Evolutionary conservation across 1,140 invertebrate genomes (phyloP), one percentile per base, ranked within the genome.

Genomic region (Notospermus geniculatus): DNA sequence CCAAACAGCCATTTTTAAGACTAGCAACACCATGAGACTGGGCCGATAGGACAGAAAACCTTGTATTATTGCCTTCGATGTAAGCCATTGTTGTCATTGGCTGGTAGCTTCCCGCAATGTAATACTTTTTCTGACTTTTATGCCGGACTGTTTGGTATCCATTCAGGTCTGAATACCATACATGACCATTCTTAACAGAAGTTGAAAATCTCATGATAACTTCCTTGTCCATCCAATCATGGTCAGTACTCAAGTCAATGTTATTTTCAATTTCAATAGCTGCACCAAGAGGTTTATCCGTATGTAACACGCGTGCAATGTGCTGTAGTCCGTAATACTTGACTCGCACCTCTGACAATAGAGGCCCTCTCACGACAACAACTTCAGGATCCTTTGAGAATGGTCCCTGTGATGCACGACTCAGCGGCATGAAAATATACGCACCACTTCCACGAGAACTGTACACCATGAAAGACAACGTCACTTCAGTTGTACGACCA

Each of bases 131-230:
- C 1, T 91, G 86, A 72, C 89, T 90, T 0, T 88, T 83, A 19
- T 91, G 81, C 68, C 61, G 54, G 25, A 69, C 19, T 43, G 25
- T 28, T 45, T 93, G 90, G 68, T 95, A 93, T 1, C 93, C 94
- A 74, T 95, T 97, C 60, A 90, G 85, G 80, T 98, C 95, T 0
- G 93, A 92, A 68, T 91, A 97, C 75, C 97, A 93, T 13, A 66
- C 64, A 15, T 74, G 68, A 11, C 68, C 68, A 60, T 74, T 78
- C 9, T 95, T 64, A 86, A 83, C 62, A 66, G 91, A 88, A 0
- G 91, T 91, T 45, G 90, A 86, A 2, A 97, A 80, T 53, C 92
- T 82, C 91, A 97, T 95, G 11, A 89, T 88, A 9, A 97, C 62
- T 45, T 59, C 60, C 55, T 25, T 30, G 81, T 97, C 93, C 19